phyloP scores from a whole-genome alignment of 2,888 invertebrate species.

The Oligia latruncula region DNA sequence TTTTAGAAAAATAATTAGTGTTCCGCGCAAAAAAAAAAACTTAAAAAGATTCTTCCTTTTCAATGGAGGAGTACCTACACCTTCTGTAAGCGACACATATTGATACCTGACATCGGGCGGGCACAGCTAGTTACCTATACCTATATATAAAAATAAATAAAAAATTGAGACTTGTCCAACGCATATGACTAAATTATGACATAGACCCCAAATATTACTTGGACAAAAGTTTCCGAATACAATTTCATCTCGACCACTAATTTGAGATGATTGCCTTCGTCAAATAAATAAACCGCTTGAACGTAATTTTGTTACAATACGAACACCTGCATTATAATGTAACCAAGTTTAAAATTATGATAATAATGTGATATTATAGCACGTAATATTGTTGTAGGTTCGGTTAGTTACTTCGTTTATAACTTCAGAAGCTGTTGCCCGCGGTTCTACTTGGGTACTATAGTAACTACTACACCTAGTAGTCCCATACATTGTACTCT shows the following conservation, averaged over 20 bases:
- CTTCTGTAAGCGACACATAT: background rate
- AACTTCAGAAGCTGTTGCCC: constrained; percentile 5
- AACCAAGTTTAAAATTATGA: constrained; percentile 47
- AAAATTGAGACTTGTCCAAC: background rate
- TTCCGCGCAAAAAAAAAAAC: background rate
- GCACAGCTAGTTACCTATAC: no score
- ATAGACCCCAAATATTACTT: background rate
- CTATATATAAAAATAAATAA: background rate
- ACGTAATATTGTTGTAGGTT: constrained; percentile 26
- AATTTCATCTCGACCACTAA: background rate
- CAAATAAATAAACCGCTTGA: constrained; percentile 6
- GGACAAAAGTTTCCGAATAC: background rate
- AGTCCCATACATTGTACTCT: background rate
- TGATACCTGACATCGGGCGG: background rate
- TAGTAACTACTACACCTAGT: background rate
- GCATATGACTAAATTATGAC: background rate
- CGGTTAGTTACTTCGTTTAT: constrained; percentile 7
- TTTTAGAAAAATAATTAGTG: background rate
- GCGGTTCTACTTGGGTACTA: background rate
- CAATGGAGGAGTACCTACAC: background rate
- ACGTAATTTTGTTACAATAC: constrained; percentile 16
- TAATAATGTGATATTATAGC: constrained; percentile 20
- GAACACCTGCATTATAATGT: constrained; percentile 44
- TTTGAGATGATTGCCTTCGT: background rate
- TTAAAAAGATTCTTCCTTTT: background rate